Evolutionary conservation across 2,797 vertebrate genomes (phyloP).

Genomic region (Etheostoma perlongum): DNA sequence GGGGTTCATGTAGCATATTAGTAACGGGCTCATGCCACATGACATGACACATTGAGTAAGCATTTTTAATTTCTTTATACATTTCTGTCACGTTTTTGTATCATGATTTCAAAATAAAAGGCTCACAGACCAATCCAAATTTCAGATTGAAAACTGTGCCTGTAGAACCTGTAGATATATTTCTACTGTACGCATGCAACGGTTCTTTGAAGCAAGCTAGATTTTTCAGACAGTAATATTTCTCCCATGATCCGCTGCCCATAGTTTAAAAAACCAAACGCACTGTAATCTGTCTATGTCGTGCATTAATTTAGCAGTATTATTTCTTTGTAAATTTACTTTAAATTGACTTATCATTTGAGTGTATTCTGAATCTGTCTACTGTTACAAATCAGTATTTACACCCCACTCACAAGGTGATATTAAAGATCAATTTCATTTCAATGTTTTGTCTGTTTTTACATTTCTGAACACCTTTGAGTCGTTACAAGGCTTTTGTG

Average conservation of each 20-base stretch:
- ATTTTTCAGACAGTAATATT: constrained; percentile 33
- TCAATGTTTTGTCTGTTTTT: constrained; percentile 41
- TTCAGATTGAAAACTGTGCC: constrained; percentile 28
- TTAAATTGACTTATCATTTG: constrained; percentile 37
- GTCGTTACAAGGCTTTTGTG: constrained; percentile 10
- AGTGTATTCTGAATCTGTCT: constrained; percentile 36
- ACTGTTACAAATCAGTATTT: constrained; percentile 69
- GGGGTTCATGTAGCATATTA: constrained; percentile 69
- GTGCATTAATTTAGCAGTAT: constrained; percentile 61
- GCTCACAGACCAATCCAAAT: constrained; percentile 34
- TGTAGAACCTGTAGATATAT: constrained; percentile 27
- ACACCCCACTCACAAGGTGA: constrained; percentile 38
- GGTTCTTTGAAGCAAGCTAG: constrained; percentile 45
- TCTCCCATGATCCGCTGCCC: constrained; percentile 13
- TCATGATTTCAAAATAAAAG: constrained; percentile 58
- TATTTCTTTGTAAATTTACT: constrained; percentile 47
- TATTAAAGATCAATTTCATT: constrained; percentile 50
- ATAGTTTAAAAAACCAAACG: constrained; percentile 36
- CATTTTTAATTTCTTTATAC: constrained; percentile 50
- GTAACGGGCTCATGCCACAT: constrained; percentile 42
- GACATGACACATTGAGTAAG: constrained; percentile 59
- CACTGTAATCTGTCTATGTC: constrained; percentile 48
- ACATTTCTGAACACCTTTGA: constrained; percentile 14
- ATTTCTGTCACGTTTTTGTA: constrained; percentile 58
- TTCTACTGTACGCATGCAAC: constrained; percentile 42